phyloP scores from a whole-genome alignment of 2,113 vertebrate genomes.

The Fulmarus glacialis region DNA sequence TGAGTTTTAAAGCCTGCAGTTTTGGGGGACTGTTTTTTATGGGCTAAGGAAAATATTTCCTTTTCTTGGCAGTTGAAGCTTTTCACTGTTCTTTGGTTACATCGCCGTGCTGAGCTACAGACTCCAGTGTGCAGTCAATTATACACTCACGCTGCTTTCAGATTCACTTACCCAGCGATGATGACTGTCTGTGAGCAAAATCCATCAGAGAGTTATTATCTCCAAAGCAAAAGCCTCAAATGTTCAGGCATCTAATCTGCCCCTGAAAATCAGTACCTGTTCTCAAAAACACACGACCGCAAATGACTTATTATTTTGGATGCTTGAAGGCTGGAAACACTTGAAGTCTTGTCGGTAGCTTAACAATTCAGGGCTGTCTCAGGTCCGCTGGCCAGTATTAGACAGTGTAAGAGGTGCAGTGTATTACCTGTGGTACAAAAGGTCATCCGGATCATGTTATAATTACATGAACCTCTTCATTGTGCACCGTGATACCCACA shows the following conservation, averaged over 20 bases:
- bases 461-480: slow-evolving; percentile 28
- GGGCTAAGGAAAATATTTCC: neutral
- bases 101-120: neutral
- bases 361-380: slow-evolving; percentile 5
- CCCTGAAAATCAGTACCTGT: slow-evolving; percentile 53
- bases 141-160: slow-evolving; percentile 38
- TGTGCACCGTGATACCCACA: neutral
- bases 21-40: neutral
- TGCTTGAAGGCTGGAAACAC: slow-evolving; percentile 50
- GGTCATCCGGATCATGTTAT: slow-evolving; percentile 38
- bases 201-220: slow-evolving; percentile 55
- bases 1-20: slow-evolving; percentile 5
- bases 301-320: slow-evolving; percentile 44
- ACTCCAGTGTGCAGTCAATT: slow-evolving; percentile 35
- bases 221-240: slow-evolving; percentile 58
- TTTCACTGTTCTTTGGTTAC: neutral
- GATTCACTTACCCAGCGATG: slow-evolving; percentile 47
- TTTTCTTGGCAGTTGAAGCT: slow-evolving; percentile 5
- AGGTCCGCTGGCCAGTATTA: neutral
- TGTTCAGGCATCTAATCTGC: slow-evolving; percentile 44
- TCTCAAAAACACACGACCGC: slow-evolving; percentile 46
- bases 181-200: slow-evolving; percentile 50
- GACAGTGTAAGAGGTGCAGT: neutral
- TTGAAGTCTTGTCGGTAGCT: slow-evolving; percentile 33
- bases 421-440: slow-evolving; percentile 29